phyloP scores from a whole-genome alignment of 2,888 invertebrate species.

The Sympetrum striolatum region DNA sequence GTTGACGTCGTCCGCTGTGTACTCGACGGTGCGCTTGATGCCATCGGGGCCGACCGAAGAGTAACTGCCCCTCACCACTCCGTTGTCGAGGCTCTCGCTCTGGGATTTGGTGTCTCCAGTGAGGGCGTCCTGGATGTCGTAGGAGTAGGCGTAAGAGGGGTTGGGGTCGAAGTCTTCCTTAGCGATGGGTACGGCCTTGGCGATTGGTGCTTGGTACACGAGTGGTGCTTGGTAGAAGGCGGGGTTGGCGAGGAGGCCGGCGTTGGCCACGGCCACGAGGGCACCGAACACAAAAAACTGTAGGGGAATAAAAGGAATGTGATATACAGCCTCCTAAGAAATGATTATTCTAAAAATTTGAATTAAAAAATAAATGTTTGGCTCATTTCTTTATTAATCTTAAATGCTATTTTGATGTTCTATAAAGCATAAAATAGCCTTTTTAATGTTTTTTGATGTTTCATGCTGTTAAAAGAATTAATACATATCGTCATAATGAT shows the following conservation, averaged over 20 bases:
- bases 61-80: slow-evolving; percentile 31
- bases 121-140: slow-evolving; percentile 19
- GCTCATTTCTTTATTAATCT: no score
- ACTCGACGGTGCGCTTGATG: slow-evolving; percentile 47
- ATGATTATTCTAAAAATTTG: no score
- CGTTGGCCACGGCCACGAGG: slow-evolving; percentile 67
- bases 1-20: slow-evolving; percentile 46
- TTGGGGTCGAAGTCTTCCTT: slow-evolving; percentile 43
- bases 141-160: slow-evolving; percentile 36
- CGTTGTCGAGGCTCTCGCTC: slow-evolving; percentile 37
- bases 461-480: no score
- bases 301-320: neutral
- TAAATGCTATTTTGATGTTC: no score
- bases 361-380: no score
- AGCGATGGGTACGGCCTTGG: slow-evolving; percentile 48
- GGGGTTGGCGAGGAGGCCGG: slow-evolving; percentile 62
- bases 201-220: slow-evolving; percentile 46
- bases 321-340: no score
- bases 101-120: slow-evolving; percentile 35
- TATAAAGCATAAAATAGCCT: no score
- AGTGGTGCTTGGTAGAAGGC: slow-evolving; percentile 45
- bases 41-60: slow-evolving; percentile 45
- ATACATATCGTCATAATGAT: no score
- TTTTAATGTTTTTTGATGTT: no score
- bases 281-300: slow-evolving; percentile 66